Base-by-base conservation (phyloP, 2,113 vertebrate genomes). In the Crypturellus undulatus region DNA sequence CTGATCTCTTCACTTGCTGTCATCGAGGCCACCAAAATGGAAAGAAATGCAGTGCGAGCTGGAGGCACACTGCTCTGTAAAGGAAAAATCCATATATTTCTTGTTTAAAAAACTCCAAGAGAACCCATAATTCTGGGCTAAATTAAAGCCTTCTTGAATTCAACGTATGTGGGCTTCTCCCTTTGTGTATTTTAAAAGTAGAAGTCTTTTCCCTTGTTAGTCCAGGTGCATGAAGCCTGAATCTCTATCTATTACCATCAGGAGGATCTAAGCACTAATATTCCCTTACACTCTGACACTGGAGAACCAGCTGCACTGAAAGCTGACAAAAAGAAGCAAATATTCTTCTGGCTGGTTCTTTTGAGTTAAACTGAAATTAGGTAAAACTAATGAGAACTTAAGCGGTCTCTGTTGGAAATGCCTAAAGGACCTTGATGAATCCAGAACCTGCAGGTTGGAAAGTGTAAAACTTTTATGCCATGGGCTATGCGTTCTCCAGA, bases 1-100 rank as follows among this genome's bases (percentile, higher is more conserved):
- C 68, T 96, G 38, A 42, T 67, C 70, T 94, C n/a, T 79, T 87
- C 70, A 47, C 68, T 90, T 79, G 34, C n/a, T 95, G 38, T 90
- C 78, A 62, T 81, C 17, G 40, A 16, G 36, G 67, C 58, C 64
- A 94, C 42, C 42, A 71, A 6, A 1, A 4, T 12, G 26, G 75
- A 77, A 77, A 79, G 36, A 87, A 89, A 54, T 21, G 32, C 40
- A 63, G 45, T 13, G 25, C 6, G 36, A 69, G 73, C 43, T 64
- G 54, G 49, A 85, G 20, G 45, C 3, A 58, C 40, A 16, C 5
- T 25, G 5, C 13, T 82, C 65, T 70, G 9, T 51, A 42, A 65
- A 75, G 88, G 43, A 76, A 79, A 96, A 82, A 17, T 16, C 5
- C 21, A 28, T 3, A 0, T 28, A 0, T 54, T 36, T 54, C 69